Conservation (phyloP, 2,113 vertebrate genomes). For the Pelobates fuscus region DNA sequence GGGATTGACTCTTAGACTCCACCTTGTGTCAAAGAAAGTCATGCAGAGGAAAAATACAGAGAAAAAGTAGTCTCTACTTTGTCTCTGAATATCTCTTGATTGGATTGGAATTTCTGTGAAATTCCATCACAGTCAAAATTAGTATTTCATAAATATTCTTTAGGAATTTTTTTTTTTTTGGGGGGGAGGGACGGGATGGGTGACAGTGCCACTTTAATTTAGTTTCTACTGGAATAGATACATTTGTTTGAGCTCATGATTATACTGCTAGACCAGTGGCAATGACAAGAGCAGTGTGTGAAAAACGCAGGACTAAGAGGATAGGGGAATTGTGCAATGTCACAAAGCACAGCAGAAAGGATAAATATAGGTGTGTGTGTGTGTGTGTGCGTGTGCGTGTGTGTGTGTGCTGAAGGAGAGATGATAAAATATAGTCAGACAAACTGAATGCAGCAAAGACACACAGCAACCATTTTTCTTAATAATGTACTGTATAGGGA, state of each 20-base stretch:
- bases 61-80: too few species aligned
- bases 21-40: too few species aligned
- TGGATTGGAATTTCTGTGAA: too few species aligned
- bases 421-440: background rate
- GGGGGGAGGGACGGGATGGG: too few species aligned
- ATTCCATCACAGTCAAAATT: too few species aligned
- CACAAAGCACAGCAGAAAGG: background rate
- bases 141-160: too few species aligned
- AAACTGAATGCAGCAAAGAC: background rate
- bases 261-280: background rate
- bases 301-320: background rate
- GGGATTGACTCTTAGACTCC: too few species aligned
- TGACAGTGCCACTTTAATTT: too few species aligned
- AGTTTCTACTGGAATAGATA: background rate
- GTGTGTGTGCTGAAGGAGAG: background rate
- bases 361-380: background rate
- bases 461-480: background rate
- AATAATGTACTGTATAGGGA: background rate
- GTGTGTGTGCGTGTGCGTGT: too few species aligned
- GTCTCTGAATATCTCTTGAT: too few species aligned
- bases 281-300: background rate
- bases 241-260: background rate
- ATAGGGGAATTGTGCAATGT: background rate
- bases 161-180: too few species aligned
- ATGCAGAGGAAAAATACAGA: too few species aligned